Conservation (phyloP, 2,113 vertebrate genomes). For the Rhizomys pruinosus region DNA sequence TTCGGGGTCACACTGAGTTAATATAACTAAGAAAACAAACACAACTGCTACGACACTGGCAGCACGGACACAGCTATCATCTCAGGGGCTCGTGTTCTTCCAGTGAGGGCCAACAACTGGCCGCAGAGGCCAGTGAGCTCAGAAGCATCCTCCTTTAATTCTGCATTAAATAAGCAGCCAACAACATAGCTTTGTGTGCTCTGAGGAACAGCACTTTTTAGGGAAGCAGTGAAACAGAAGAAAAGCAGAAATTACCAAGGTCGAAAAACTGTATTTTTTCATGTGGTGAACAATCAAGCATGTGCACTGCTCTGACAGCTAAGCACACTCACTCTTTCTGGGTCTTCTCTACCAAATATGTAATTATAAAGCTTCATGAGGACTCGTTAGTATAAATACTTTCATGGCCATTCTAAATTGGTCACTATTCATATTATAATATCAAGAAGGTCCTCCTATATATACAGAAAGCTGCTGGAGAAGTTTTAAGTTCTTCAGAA, state of each 20-base stretch:
- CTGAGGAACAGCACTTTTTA: slow-evolving; percentile 1
- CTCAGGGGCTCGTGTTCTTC: slow-evolving; percentile 20
- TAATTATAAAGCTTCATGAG: background rate
- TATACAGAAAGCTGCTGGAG: background rate
- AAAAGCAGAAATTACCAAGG: background rate
- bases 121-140: background rate
- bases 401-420: background rate
- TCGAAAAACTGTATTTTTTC: background rate
- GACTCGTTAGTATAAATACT: background rate
- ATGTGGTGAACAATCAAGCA: background rate
- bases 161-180: background rate
- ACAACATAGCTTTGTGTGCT: background rate
- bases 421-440: background rate
- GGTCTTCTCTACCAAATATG: background rate
- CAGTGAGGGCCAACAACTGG: background rate
- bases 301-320: background rate
- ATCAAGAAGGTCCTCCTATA: background rate
- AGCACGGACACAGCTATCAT: slow-evolving; percentile 33
- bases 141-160: background rate
- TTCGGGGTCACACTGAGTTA: background rate
- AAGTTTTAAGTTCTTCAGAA: slow-evolving; percentile 3
- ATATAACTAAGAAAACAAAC: no score
- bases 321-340: background rate
- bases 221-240: slow-evolving; percentile 1
- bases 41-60: no score